These are phyloP conservation scores for Chaetodon auriga DNA, from an alignment of 2,113 vertebrate genomes.

Conservation along the genomic window DNA sequence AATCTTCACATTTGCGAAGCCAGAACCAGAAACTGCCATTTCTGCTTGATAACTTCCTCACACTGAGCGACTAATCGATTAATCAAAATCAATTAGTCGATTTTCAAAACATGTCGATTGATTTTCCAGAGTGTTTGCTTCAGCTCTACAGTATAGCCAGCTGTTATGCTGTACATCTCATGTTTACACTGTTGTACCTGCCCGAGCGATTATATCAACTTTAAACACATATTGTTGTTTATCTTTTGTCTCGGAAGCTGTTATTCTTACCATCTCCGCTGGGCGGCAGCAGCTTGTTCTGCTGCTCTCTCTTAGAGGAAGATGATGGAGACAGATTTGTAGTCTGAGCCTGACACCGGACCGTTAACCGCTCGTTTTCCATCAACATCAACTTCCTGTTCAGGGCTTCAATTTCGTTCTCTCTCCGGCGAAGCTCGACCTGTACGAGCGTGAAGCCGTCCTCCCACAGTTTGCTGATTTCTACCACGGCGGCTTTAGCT, in stretches of 20 bases:
- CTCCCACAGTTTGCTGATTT: constrained; percentile 83
- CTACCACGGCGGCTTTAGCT: constrained; percentile 79
- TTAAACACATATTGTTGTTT: background rate
- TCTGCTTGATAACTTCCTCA: too few relatives aligned
- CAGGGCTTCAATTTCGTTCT: constrained; percentile 78
- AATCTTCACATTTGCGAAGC: background rate
- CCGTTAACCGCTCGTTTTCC: constrained; percentile 69
- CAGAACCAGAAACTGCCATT: too few relatives aligned
- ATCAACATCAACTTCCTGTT: constrained; percentile 69
- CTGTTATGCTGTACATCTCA: too few relatives aligned
- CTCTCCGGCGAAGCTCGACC: constrained; percentile 77
- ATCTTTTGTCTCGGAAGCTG: background rate
- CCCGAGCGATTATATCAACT: too few relatives aligned
- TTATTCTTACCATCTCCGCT: constrained; percentile 53
- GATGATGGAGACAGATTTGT: constrained; percentile 16
- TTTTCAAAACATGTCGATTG: too few relatives aligned
- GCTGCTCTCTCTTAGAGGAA: constrained; percentile 57
- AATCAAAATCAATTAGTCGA: too few relatives aligned
- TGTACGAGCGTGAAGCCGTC: constrained; percentile 77
- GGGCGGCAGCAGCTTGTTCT: constrained; percentile 43
- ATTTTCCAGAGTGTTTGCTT: too few relatives aligned
- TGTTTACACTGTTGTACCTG: too few relatives aligned
- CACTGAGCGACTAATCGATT: too few relatives aligned
- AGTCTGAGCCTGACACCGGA: constrained; percentile 10
- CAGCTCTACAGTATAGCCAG: too few relatives aligned